Conservation (phyloP, 2,888 invertebrate genomes). For the Brenthis daphne region DNA sequence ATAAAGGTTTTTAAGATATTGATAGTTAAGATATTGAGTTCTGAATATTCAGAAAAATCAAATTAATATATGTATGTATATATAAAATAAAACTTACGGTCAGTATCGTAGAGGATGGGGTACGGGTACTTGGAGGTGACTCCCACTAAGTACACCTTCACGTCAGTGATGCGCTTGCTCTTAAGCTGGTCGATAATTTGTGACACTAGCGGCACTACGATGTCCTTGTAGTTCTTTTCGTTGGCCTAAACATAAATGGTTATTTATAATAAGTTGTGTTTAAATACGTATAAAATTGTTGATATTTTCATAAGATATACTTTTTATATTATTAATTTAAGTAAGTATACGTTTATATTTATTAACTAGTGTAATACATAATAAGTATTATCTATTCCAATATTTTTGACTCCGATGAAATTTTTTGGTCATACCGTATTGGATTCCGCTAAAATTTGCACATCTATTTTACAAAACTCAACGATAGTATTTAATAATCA, state of each 20-base stretch:
- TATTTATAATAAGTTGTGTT: no score
- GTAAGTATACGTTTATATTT: no score
- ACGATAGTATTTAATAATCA: not conserved
- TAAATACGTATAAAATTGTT: no score
- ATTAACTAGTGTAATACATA: no score
- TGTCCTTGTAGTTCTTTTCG: slow-evolving; percentile 84
- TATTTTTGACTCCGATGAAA: no score
- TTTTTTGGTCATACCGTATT: no score
- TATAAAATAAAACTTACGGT: slow-evolving; percentile 56
- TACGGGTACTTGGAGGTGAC: slow-evolving; percentile 80
- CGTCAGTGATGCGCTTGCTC: slow-evolving; percentile 73
- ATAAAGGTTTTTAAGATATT: no score
- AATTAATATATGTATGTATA: no score
- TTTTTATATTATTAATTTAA: no score
- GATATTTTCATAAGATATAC: no score
- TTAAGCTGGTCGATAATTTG: slow-evolving; percentile 83
- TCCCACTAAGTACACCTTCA: slow-evolving; percentile 78
- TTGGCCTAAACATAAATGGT: slow-evolving; percentile 66
- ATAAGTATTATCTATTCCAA: no score
- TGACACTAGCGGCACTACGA: slow-evolving; percentile 83
- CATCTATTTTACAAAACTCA: not conserved
- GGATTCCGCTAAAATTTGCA: no score
- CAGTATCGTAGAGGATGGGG: slow-evolving; percentile 71
- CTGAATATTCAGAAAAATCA: not conserved
- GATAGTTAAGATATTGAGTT: not conserved